phyloP scores from a whole-genome alignment of 2,797 vertebrate species.

The Melanotaenia trifasciata region DNA sequence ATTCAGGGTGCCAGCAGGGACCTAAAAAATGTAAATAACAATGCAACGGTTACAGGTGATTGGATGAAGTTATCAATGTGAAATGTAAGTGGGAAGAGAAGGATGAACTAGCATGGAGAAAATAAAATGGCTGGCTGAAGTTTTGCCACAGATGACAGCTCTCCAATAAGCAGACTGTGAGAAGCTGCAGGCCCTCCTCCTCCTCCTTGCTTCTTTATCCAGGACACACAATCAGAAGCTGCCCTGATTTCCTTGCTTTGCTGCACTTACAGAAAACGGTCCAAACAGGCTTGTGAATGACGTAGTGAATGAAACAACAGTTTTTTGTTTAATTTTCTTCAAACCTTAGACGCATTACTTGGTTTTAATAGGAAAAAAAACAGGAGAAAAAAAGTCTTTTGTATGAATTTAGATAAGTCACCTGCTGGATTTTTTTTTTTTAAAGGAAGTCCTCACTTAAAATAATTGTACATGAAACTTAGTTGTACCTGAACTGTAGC shows the following conservation, averaged over 20 bases:
- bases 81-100: slow-evolving; percentile 35
- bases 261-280: slow-evolving; percentile 4
- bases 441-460: not conserved
- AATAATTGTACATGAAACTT: slow-evolving; percentile 8
- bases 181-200: slow-evolving; percentile 51
- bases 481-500: slow-evolving; percentile 8
- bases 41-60: slow-evolving; percentile 70
- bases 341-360: not conserved
- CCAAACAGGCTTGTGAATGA: not conserved
- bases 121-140: slow-evolving; percentile 70
- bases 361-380: slow-evolving; percentile 3
- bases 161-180: slow-evolving; percentile 65
- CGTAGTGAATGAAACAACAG: not conserved
- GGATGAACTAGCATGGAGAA: slow-evolving; percentile 43
- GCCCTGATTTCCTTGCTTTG: slow-evolving; percentile 32
- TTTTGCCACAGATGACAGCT: slow-evolving; percentile 67
- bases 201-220: slow-evolving; percentile 38
- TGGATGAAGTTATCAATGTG: slow-evolving; percentile 41
- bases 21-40: slow-evolving; percentile 58
- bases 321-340: not conserved
- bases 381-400: not conserved
- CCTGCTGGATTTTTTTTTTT: not conserved
- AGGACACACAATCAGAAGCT: slow-evolving; percentile 46
- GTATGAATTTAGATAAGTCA: not conserved
- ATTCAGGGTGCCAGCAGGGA: slow-evolving; percentile 49